Percentiles rank a stretch among this genome's conserved stretches.
These are phyloP conservation scores for Conistra vaccinii DNA, from an alignment of 2,888 invertebrate genomes.

Conservation along the genomic window DNA sequence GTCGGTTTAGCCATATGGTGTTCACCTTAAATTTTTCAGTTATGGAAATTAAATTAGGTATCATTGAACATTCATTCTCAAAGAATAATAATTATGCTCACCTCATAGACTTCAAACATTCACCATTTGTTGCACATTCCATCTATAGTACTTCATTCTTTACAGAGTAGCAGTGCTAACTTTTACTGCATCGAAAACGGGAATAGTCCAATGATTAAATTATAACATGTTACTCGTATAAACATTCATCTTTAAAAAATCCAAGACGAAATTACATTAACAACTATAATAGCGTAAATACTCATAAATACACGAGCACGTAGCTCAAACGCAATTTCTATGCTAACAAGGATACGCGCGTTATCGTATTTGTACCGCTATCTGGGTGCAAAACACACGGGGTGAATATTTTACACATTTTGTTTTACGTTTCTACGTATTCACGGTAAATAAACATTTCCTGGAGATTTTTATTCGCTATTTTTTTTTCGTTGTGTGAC, in stretches of 20 bases:
- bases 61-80: background rate
- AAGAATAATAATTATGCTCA: too few species aligned
- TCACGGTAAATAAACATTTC: conserved; percentile 66
- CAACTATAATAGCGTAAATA: conserved; percentile 57
- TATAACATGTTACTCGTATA: background rate
- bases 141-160: background rate
- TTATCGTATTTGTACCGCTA: conserved; percentile 77
- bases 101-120: too few species aligned
- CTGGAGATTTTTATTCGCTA: conserved; percentile 65
- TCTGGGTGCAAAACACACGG: conserved; percentile 74
- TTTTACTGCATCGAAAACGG: background rate
- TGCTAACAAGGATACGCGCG: conserved; percentile 77
- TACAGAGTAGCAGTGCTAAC: background rate
- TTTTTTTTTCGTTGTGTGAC: conserved; percentile 61
- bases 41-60: background rate
- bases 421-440: conserved; percentile 71
- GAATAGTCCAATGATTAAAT: background rate
- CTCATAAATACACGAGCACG: conserved; percentile 63
- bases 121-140: background rate
- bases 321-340: conserved; percentile 74
- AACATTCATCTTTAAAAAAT: conserved; percentile 21
- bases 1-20: background rate
- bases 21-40: background rate
- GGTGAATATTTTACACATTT: conserved; percentile 77
- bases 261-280: conserved; percentile 56